These are phyloP conservation scores for Caenorhabditis parvicauda DNA, from an alignment of 2,888 invertebrate species.

Conservation along the genomic window DNA sequence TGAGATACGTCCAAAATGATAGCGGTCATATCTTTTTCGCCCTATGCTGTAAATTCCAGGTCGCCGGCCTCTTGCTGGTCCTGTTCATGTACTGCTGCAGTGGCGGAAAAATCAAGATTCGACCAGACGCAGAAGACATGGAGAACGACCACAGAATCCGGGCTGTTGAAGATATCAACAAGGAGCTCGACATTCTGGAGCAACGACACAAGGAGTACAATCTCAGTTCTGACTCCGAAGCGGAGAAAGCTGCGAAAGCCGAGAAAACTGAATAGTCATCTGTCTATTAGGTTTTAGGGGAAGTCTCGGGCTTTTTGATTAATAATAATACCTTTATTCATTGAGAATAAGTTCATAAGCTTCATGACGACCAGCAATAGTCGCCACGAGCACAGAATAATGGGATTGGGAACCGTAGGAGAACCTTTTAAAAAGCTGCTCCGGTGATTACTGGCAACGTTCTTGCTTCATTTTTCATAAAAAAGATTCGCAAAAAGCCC, in stretches of 20 bases:
- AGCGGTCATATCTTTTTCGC: too few relatives aligned
- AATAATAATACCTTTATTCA: too few relatives aligned
- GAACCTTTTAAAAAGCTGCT: too few relatives aligned
- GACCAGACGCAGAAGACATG: slow-evolving; percentile 30
- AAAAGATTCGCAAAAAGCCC: too few relatives aligned
- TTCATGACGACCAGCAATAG: too few relatives aligned
- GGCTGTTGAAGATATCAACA: slow-evolving; percentile 35
- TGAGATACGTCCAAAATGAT: too few relatives aligned
- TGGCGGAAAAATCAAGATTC: slow-evolving; percentile 30
- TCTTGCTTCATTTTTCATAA: too few relatives aligned
- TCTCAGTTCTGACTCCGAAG: background rate
- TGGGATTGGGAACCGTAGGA: too few relatives aligned
- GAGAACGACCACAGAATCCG: slow-evolving; percentile 32
- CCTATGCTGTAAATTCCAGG: slow-evolving; percentile 21
- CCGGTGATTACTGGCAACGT: too few relatives aligned
- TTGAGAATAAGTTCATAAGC: too few relatives aligned
- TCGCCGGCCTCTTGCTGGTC: slow-evolving; percentile 24
- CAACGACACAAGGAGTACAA: slow-evolving; percentile 17
- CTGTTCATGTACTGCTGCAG: slow-evolving; percentile 30
- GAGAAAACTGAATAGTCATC: background rate
- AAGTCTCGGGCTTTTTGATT: too few relatives aligned
- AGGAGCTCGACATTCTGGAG: slow-evolving; percentile 33
- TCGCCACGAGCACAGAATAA: too few relatives aligned
- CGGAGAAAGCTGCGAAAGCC: background rate
- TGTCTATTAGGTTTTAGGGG: background rate